These are phyloP conservation scores for Dendrocincla fuliginosa DNA, from an alignment of 2,797 vertebrate species.

Conservation along the genomic window DNA sequence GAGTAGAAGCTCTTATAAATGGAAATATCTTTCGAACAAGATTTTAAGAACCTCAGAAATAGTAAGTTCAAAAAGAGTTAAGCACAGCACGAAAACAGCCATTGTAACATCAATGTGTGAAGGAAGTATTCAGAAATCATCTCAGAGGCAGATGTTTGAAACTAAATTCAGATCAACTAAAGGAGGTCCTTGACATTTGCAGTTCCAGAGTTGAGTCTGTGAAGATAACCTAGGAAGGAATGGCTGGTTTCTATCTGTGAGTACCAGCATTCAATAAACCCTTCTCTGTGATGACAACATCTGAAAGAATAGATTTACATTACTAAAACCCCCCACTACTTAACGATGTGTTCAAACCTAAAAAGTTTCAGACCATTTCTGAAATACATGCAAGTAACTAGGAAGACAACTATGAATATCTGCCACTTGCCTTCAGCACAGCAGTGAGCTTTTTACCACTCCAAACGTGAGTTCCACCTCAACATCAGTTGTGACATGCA, in stretches of 20 bases:
- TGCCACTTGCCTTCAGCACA: not conserved
- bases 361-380: not conserved
- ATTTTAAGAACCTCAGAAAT: not conserved
- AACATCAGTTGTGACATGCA: not conserved
- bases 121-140: not conserved
- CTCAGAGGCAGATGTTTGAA: not conserved
- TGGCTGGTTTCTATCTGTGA: not conserved
- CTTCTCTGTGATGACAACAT: not conserved
- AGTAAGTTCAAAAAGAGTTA: not conserved
- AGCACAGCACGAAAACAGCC: not conserved
- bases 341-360: not conserved
- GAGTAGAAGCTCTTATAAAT: not conserved
- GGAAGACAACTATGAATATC: not conserved
- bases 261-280: not conserved
- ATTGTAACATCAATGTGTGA: not conserved
- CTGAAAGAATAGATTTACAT: not conserved
- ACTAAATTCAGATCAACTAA: not conserved
- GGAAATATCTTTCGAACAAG: not conserved
- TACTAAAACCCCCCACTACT: not conserved
- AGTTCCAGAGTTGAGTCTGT: not conserved
- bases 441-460: not conserved
- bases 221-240: not conserved
- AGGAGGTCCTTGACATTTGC: not conserved
- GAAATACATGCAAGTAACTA: not conserved
- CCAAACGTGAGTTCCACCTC: not conserved